A percentile compares a stretch with the other conserved stretches of the same genome.
Conservation (phyloP, 2,797 vertebrate genomes). For the Anguilla marmorata region DNA sequence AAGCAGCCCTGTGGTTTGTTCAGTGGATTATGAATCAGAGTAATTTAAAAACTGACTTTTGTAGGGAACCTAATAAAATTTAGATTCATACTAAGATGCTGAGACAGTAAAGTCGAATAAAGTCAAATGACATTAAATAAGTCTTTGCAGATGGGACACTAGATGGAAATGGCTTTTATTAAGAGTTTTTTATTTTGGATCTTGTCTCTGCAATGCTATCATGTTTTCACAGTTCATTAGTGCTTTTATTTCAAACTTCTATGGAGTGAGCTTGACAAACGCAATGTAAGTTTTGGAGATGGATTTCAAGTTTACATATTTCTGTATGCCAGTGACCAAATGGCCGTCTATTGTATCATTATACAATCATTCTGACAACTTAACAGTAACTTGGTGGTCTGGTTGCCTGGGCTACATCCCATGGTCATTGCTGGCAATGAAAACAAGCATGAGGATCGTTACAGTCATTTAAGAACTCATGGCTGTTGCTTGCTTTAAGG, state of each 20-base stretch:
- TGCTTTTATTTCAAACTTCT: background rate
- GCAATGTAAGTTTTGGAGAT: background rate
- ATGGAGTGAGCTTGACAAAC: background rate
- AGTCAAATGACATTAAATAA: background rate
- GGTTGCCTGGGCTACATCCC: slow-evolving; percentile 25
- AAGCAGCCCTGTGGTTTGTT: background rate
- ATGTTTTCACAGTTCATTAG: background rate
- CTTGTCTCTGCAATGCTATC: background rate
- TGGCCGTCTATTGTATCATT: background rate
- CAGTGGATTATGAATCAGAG: background rate
- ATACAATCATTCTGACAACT: background rate
- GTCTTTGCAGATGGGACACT: background rate
- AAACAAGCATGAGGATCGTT: slow-evolving; percentile 40
- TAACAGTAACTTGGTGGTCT: slow-evolving; percentile 1
- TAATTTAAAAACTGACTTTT: background rate
- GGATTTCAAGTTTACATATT: background rate
- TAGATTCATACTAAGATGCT: background rate
- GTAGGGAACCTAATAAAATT: background rate
- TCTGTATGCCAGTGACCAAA: background rate
- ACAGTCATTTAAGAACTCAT: slow-evolving; percentile 33
- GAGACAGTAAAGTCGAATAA: background rate
- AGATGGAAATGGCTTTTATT: background rate
- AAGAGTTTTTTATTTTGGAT: background rate
- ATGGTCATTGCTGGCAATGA: slow-evolving; percentile 18
- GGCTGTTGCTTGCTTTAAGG: slow-evolving; percentile 28